Conservation (phyloP, 2,797 vertebrate genomes). For the Paedocypris micromegethes region DNA sequence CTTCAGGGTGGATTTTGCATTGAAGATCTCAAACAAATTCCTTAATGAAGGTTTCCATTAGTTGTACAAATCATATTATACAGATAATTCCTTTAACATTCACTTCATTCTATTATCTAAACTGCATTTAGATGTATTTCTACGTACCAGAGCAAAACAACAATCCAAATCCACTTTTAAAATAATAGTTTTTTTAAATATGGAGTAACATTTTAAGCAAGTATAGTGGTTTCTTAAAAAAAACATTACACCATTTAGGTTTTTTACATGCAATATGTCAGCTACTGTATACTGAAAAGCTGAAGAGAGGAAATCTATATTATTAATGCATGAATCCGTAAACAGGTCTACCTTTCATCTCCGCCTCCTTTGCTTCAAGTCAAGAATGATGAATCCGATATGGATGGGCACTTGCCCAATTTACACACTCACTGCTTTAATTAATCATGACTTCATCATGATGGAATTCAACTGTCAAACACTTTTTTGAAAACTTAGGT, state of each 20-base stretch:
- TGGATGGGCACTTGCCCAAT: conserved; percentile 28
- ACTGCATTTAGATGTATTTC: too few relatives aligned
- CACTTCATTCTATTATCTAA: too few relatives aligned
- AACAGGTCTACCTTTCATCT: conserved; percentile 40
- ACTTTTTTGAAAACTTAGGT: conserved; percentile 13
- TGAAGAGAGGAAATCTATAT: conserved; percentile 38
- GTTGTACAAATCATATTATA: too few relatives aligned
- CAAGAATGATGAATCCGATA: conserved; percentile 28
- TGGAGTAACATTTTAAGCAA: too few relatives aligned
- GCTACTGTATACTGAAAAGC: conserved; percentile 31
- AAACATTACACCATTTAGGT: conserved; percentile 17
- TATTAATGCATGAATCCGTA: conserved; percentile 43
- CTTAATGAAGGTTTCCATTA: too few relatives aligned
- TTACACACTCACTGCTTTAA: conserved; percentile 52
- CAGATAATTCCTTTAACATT: too few relatives aligned
- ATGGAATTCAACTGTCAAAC: conserved; percentile 3
- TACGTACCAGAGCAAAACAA: too few relatives aligned
- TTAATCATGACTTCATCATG: conserved; percentile 49
- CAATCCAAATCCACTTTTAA: too few relatives aligned
- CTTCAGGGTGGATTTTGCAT: too few relatives aligned
- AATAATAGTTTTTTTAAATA: too few relatives aligned
- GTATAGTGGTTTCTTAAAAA: too few relatives aligned
- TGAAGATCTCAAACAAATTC: too few relatives aligned
- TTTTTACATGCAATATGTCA: conserved; percentile 36
- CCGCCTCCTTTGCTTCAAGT: conserved; percentile 11